Evolutionary conservation across 2,797 vertebrate genomes (phyloP), one percentile per base, ranked within the genome.

Genomic region (Sciurus carolinensis): DNA sequence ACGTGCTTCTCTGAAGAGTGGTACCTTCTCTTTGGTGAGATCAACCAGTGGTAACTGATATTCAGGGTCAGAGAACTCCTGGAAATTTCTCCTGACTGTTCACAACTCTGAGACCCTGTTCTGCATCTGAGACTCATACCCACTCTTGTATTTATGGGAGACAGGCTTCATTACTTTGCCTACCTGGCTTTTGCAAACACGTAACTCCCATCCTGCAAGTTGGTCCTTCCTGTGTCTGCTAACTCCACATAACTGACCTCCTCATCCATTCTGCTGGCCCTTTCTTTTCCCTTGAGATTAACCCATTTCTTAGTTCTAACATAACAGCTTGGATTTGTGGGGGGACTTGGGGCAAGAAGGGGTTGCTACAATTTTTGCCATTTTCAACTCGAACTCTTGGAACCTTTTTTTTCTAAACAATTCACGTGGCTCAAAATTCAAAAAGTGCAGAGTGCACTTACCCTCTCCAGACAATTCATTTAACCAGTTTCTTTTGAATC

Each of bases 371-470:
- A n/a, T 30, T 72, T 82, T 54, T 76, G 59, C 79, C 9, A 2
- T 90, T 91, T 93, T 76, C 72, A 93, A 1, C 39, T 90, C 24
- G 52, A 87, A 71, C 13, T 30, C 47, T 42, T 44, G 2, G 33
- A 82, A 76, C 1, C 9, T 42, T 42, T 28, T 33, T 36, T 42
- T 13, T 54, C 20, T 57, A 57, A 22, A 52, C 42, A 39, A 62
- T 91, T 94, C 30, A 83, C 28, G 11, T 30, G 3, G 30, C 89
- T 89, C 47, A 91, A 39, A 94, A 79, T 91, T 91, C 50, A 93
- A 7, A 54, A 77, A 93, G 17, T 73, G 59, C 12, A 76, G 10
- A 1, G 9, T 71, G 0, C 50, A 66, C 1, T 33, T 28, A 20
- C 36, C 39, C 44, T 76, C 7, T 89, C 22, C 73, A 82, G 47